Base-by-base conservation (phyloP, 2,888 invertebrate species). In the Aporophyla lueneburgensis region DNA sequence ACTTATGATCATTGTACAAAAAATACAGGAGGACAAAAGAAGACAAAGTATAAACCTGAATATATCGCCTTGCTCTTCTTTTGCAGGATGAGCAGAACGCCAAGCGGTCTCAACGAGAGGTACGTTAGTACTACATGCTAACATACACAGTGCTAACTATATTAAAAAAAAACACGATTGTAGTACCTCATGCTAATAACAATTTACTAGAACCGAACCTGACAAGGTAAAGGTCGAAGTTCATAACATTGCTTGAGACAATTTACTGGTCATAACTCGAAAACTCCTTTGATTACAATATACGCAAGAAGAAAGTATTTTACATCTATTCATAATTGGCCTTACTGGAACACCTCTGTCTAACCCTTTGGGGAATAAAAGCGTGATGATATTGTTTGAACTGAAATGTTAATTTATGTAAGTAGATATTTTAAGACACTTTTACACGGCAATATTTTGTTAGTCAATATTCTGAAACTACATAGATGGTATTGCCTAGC, bases 61-160 rank as follows among this genome's bases (percentile, higher is more conserved):
- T 84, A 76, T 78, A 84, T 81, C 77, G 59, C 69, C 59, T 71
- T 78, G 86, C 78, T 87, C 82, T 87, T 87, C 79, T 87, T 86
- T 87, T 87, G 53, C 87, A 87, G 87, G 87, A 84, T 87, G 80
- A 87, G 81, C 79, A 81, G 88, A 74, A 76, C 24, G 76, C 76
- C 86, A 87, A 87, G 87, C 87, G 76, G 84, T 73, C 79, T 58
- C 88, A 87, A 71, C 84, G 81, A 80, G 87, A 87, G 88, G 87
- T 87, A 86, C 87, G 88, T 87, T 74, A 74, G 88, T 84, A 86
- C 86, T 76, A 78, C 76, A 85, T 86, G 74, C 74, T 78, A 80
- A 78, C 74, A 78, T 71, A 84, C 80, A 76, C 73, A 71, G 81
- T 76, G 71, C 85, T 83, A 76, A 83, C 76, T 81, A 54, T 74